Evolutionary conservation across 1,140 invertebrate species (phyloP).

Genomic region (Phthorimaea operculella): DNA sequence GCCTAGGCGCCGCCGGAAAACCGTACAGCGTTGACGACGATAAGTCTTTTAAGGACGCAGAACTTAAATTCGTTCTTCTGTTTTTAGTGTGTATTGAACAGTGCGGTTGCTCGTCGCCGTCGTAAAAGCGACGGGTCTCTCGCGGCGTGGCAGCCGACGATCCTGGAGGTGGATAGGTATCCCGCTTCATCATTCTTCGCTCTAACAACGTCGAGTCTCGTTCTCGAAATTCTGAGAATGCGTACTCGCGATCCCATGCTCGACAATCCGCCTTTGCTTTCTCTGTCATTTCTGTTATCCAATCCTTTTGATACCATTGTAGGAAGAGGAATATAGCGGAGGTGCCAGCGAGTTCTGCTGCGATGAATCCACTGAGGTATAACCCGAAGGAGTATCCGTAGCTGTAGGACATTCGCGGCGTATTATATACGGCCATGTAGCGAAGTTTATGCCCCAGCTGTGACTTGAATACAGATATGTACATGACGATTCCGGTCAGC

Average conservation of each 20-base stretch:
- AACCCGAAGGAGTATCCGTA: constrained; percentile 90
- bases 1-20: constrained; percentile 66
- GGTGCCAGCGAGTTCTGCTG: constrained; percentile 84
- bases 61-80: constrained; percentile 62
- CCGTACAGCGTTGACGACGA: constrained; percentile 68
- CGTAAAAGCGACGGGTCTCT: constrained; percentile 64
- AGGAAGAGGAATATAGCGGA: constrained; percentile 90
- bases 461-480: constrained; percentile 91
- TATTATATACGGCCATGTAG: constrained; percentile 79
- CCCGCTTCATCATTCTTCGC: constrained; percentile 58
- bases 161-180: constrained; percentile 58
- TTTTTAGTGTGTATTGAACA: constrained; percentile 58
- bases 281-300: constrained; percentile 62
- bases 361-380: constrained; percentile 85
- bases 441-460: constrained; percentile 88
- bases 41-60: constrained; percentile 69
- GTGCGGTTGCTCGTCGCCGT: constrained; percentile 63
- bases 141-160: constrained; percentile 62
- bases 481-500: constrained; percentile 90
- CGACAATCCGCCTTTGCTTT: constrained; percentile 59
- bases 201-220: constrained; percentile 53
- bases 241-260: constrained; percentile 59
- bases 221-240: constrained; percentile 55
- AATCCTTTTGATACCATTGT: constrained; percentile 68
- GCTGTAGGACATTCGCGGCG: constrained; percentile 83